Evolutionary conservation across 2,797 vertebrate genomes (phyloP).

Genomic region (Catostomus latipinnis): DNA sequence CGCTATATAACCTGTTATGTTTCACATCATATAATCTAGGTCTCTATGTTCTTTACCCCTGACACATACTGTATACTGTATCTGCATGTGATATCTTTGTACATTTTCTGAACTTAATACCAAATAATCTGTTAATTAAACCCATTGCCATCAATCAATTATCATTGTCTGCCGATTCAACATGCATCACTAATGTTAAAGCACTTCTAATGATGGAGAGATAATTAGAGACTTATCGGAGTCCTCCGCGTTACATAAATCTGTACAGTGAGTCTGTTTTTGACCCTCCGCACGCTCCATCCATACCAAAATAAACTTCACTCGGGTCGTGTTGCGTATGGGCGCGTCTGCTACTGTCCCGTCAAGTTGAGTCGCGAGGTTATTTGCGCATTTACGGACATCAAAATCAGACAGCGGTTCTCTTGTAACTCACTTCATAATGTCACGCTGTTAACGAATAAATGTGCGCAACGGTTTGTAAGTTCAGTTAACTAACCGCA

Average conservation of each 20-base stretch:
- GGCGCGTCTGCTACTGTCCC: constrained; percentile 11
- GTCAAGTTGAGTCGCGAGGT: not conserved
- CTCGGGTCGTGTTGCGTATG: not conserved
- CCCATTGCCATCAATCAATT: too few relatives aligned
- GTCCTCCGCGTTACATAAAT: constrained; percentile 30
- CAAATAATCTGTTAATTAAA: too few relatives aligned
- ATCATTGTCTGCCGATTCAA: too few relatives aligned
- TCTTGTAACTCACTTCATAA: not conserved
- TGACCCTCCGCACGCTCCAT: constrained; percentile 45
- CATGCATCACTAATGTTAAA: not conserved
- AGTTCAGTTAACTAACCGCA: not conserved
- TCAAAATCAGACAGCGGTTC: not conserved
- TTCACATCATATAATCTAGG: too few relatives aligned
- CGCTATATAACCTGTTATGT: too few relatives aligned
- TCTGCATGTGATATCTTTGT: too few relatives aligned
- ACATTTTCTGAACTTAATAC: too few relatives aligned
- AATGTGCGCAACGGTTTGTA: not conserved
- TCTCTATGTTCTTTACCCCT: too few relatives aligned
- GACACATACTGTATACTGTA: too few relatives aligned
- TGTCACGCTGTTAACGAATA: not conserved
- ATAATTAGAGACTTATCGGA: not conserved
- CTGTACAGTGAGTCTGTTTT: not conserved
- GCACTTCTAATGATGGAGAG: not conserved
- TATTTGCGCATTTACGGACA: too few relatives aligned
- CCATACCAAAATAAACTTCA: constrained; percentile 26